Conservation (phyloP, 2,888 invertebrate species). For the Dicycla oo region DNA sequence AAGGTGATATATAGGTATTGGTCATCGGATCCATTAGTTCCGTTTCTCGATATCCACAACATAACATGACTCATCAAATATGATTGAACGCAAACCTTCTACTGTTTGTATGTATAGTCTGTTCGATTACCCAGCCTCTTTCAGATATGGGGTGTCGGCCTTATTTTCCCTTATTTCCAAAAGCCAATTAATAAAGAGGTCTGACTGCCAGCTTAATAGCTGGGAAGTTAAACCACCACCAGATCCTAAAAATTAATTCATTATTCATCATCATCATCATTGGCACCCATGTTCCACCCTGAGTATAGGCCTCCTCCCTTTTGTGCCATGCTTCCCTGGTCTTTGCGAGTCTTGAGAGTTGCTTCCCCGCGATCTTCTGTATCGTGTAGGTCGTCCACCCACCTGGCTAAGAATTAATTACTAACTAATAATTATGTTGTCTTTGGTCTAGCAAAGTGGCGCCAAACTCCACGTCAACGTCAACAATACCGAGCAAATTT, state of each 20-base stretch:
- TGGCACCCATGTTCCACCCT: background rate
- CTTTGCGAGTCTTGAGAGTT: background rate
- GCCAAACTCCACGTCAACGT: constrained; percentile 39
- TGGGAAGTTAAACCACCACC: too few species aligned
- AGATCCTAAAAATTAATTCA: background rate
- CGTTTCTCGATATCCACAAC: constrained; percentile 17
- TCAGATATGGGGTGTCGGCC: background rate
- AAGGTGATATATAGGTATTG: constrained; percentile 33
- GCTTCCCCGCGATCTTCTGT: too few species aligned
- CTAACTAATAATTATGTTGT: background rate
- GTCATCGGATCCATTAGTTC: constrained; percentile 39
- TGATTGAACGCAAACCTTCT: background rate
- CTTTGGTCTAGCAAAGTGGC: constrained; percentile 17
- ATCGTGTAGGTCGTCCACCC: too few species aligned
- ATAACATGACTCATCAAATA: constrained; percentile 34
- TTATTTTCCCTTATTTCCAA: background rate
- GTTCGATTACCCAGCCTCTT: background rate
- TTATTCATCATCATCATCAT: too few species aligned
- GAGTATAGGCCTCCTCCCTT: background rate
- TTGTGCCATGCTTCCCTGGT: background rate
- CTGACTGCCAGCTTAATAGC: too few species aligned
- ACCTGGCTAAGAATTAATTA: too few species aligned
- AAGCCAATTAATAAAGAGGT: background rate
- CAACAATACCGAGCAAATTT: constrained; percentile 2
- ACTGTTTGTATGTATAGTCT: background rate